Conservation (phyloP, 2,113 vertebrate species). For the Penelope pileata region DNA sequence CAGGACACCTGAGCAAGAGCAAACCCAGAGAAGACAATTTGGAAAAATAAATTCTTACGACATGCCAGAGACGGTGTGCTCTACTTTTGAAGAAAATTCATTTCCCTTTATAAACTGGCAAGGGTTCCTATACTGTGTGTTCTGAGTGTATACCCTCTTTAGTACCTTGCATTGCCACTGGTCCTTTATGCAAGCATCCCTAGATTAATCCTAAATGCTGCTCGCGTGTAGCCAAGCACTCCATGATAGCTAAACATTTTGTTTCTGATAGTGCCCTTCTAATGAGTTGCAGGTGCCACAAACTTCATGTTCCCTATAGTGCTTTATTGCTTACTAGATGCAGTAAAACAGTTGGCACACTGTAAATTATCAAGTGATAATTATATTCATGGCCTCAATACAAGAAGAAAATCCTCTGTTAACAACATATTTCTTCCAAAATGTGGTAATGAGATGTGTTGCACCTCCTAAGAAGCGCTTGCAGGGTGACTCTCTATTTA, state of each 20-base stretch:
- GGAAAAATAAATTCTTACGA: neutral
- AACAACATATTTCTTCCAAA: slow-evolving; percentile 71
- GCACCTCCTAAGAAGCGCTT: slow-evolving; percentile 66
- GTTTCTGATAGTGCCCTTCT: slow-evolving; percentile 56
- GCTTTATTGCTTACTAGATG: slow-evolving; percentile 67
- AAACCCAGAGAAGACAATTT: neutral
- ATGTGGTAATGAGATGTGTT: slow-evolving; percentile 72
- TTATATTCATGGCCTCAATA: slow-evolving; percentile 76
- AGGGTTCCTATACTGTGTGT: neutral
- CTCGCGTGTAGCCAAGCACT: neutral
- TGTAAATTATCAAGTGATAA: slow-evolving; percentile 79
- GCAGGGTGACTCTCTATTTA: slow-evolving; percentile 67
- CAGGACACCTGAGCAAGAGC: neutral
- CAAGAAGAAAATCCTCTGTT: slow-evolving; percentile 75
- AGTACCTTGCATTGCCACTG: neutral
- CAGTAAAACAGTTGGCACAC: slow-evolving; percentile 70
- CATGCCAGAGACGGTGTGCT: neutral
- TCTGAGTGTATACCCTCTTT: neutral
- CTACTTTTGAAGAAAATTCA: neutral
- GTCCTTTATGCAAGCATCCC: neutral
- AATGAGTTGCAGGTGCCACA: slow-evolving; percentile 71
- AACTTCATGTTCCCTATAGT: slow-evolving; percentile 55
- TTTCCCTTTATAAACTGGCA: neutral
- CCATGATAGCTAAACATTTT: slow-evolving; percentile 34
- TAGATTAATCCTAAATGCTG: neutral